These are phyloP conservation scores for Catharus bicknelli DNA, from an alignment of 2,113 vertebrate species.

Conservation along the genomic window DNA sequence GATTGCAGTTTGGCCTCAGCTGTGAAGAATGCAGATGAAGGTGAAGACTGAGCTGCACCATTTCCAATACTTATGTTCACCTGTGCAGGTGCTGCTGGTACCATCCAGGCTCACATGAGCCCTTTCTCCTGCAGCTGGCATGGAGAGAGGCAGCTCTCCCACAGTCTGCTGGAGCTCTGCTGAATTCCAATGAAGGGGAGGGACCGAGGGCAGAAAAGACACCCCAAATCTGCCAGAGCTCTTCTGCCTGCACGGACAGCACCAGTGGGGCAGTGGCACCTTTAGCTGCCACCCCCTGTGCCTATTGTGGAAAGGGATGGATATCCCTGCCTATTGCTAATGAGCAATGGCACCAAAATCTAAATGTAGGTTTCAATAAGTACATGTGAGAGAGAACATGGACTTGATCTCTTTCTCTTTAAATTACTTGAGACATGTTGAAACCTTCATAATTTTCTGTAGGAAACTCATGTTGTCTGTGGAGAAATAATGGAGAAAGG, in stretches of 20 bases:
- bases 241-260: not conserved
- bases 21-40: not conserved
- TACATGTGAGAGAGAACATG: not conserved
- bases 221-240: rapidly evolving
- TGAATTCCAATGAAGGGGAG: rapidly evolving
- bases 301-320: not conserved
- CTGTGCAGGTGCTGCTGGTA: not conserved
- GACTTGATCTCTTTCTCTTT: not conserved
- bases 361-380: not conserved
- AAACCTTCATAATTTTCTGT: not conserved
- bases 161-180: not conserved
- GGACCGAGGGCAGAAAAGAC: rapidly evolving
- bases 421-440: not conserved
- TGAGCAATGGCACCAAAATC: not conserved
- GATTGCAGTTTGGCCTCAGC: not conserved
- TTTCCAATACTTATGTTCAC: not conserved
- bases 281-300: rapidly evolving
- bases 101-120: not conserved
- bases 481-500: not conserved
- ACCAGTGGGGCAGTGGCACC: rapidly evolving
- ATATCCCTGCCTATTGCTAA: rapidly evolving
- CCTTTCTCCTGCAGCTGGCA: rapidly evolving
- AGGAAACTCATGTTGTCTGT: not conserved
- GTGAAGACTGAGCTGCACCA: not conserved
- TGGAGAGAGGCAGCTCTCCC: rapidly evolving